Conservation (phyloP, 2,797 vertebrate species). For the Sebastes reedi region DNA sequence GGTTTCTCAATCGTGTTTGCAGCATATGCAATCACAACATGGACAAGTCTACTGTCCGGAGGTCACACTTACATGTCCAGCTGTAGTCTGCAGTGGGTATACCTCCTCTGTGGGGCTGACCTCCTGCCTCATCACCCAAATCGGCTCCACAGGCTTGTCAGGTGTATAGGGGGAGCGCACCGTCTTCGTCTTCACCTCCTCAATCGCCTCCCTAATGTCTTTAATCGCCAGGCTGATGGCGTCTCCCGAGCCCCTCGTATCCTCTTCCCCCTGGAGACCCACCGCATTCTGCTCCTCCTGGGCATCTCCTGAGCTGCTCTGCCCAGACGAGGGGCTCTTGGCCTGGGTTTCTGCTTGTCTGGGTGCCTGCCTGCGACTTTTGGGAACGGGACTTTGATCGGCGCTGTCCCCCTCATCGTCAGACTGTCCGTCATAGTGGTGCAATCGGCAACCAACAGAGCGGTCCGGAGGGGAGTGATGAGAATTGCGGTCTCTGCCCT, state of each 20-base stretch:
- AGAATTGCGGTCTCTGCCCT: slow-evolving; percentile 15
- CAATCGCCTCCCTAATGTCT: slow-evolving; percentile 96
- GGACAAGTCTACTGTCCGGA: too few relatives aligned
- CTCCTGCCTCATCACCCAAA: slow-evolving; percentile 98
- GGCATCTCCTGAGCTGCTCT: slow-evolving; percentile 51
- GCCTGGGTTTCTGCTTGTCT: slow-evolving; percentile 76
- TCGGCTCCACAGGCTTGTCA: slow-evolving; percentile 92
- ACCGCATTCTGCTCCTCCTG: slow-evolving; percentile 56
- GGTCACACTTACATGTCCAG: slow-evolving; percentile 71
- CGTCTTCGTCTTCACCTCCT: slow-evolving; percentile 95
- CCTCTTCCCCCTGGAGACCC: slow-evolving; percentile 73
- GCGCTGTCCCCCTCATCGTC: slow-evolving; percentile 88
- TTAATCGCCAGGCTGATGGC: slow-evolving; percentile 95
- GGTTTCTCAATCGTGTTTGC: too few relatives aligned
- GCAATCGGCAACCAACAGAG: slow-evolving; percentile 92
- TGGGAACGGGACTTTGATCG: slow-evolving; percentile 87
- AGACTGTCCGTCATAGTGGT: slow-evolving; percentile 94
- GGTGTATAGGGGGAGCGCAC: slow-evolving; percentile 96
- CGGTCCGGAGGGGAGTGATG: slow-evolving; percentile 58
- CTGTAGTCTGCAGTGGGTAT: slow-evolving; percentile 81
- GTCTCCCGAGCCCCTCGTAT: slow-evolving; percentile 86
- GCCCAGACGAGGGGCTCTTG: slow-evolving; percentile 62
- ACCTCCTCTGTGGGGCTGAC: slow-evolving; percentile 89
- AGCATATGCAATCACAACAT: too few relatives aligned
- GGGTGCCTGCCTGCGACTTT: slow-evolving; percentile 77